Evolutionary conservation across 2,113 vertebrate species (phyloP).

Genomic region (Peucedramus taeniatus): DNA sequence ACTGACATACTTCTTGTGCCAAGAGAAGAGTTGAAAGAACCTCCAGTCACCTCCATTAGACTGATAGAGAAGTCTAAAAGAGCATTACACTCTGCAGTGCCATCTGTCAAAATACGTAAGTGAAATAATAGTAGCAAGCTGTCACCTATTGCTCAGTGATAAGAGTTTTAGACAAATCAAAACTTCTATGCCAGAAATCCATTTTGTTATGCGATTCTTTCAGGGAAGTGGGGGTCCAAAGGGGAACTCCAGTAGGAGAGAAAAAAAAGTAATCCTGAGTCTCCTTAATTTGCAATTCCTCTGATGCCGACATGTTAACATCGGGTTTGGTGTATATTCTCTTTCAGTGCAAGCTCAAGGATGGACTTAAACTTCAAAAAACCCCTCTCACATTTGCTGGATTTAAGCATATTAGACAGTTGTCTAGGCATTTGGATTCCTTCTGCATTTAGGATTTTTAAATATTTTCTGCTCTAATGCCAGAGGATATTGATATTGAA

Average conservation of each 20-base stretch:
- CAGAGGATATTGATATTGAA: constrained; percentile 37
- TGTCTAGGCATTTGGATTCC: constrained; percentile 35
- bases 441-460: constrained; percentile 51
- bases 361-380: constrained; percentile 39
- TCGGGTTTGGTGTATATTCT: neutral
- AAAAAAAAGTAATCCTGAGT: neutral
- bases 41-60: constrained; percentile 87
- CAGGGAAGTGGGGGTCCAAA: neutral
- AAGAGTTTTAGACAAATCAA: constrained; percentile 78
- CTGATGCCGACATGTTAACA: neutral
- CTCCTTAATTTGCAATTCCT: constrained; percentile 35
- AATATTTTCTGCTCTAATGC: constrained; percentile 49
- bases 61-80: constrained; percentile 82
- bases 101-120: constrained; percentile 88
- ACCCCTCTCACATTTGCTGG: neutral
- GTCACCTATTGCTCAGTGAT: constrained; percentile 76
- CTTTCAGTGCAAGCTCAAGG: constrained; percentile 4
- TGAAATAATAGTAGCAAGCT: constrained; percentile 85
- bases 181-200: constrained; percentile 65
- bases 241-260: neutral
- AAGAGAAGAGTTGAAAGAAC: constrained; percentile 83
- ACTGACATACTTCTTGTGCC: constrained; percentile 85
- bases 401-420: constrained; percentile 54
- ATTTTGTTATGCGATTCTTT: constrained; percentile 35
- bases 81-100: constrained; percentile 78